phyloP scores from a whole-genome alignment of 2,888 invertebrate genomes.

The Trissolcus japonicus region DNA sequence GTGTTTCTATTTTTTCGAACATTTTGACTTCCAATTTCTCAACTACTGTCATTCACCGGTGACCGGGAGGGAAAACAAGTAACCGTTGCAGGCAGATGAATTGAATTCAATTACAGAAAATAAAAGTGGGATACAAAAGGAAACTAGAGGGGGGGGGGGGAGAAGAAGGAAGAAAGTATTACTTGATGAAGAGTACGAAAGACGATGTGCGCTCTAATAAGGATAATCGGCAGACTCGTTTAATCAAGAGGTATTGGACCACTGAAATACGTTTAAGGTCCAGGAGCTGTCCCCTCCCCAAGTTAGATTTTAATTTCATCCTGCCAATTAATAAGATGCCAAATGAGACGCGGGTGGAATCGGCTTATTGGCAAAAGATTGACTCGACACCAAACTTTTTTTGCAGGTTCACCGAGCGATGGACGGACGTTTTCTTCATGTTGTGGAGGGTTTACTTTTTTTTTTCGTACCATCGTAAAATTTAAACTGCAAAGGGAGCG shows the following conservation, averaged over 20 bases:
- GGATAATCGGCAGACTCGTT: slow-evolving; percentile 70
- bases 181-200: slow-evolving; percentile 56
- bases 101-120: slow-evolving; percentile 52
- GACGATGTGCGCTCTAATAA: slow-evolving; percentile 65
- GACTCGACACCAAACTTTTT: no score
- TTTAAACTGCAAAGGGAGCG: slow-evolving; percentile 66
- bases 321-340: slow-evolving; percentile 22
- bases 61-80: slow-evolving; percentile 10
- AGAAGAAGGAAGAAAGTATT: slow-evolving; percentile 48
- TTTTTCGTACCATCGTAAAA: slow-evolving; percentile 23
- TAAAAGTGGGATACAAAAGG: slow-evolving; percentile 35
- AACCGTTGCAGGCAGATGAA: slow-evolving; percentile 16
- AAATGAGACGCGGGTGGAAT: no score
- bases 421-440: neutral
- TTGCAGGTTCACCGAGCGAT: no score
- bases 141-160: slow-evolving; percentile 28
- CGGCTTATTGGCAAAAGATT: no score
- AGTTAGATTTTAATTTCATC: slow-evolving; percentile 39
- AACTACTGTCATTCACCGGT: no score
- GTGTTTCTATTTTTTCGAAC: no score
- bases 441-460: neutral
- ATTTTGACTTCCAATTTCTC: no score
- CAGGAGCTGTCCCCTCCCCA: slow-evolving; percentile 25
- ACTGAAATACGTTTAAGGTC: slow-evolving; percentile 53
- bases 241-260: slow-evolving; percentile 64